A percentile compares a stretch with the other conserved stretches of the same genome.
Conservation (phyloP, 2,888 invertebrate species). For the Pegoplata infirma region DNA sequence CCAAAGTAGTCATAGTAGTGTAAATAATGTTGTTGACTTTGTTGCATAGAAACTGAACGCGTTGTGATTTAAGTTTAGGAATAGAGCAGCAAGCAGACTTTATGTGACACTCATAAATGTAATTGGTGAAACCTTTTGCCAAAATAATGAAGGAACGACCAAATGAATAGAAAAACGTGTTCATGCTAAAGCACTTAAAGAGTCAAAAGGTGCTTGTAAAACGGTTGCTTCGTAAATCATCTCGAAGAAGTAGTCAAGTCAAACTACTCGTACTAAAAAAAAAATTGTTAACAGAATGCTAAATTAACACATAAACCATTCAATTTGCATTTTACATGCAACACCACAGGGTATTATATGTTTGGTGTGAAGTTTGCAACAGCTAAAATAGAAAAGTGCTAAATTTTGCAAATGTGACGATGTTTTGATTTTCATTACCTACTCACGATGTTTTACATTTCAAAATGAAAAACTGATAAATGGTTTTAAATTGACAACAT, state of each 20-base stretch:
- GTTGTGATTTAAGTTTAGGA: neutral
- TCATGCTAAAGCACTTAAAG: constrained; percentile 3
- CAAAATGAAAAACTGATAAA: no score
- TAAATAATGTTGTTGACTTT: constrained; percentile 42
- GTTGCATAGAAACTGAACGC: neutral
- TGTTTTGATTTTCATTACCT: neutral
- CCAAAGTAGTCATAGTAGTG: neutral
- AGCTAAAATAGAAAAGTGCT: neutral
- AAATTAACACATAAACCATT: constrained; percentile 12
- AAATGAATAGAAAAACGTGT: neutral
- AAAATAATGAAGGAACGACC: constrained; percentile 7
- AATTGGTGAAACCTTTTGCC: constrained; percentile 5
- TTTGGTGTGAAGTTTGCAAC: neutral
- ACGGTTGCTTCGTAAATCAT: constrained; percentile 17
- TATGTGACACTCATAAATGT: constrained; percentile 6
- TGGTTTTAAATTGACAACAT: no score
- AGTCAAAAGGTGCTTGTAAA: constrained; percentile 32
- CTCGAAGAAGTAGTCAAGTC: neutral
- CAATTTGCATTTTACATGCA: neutral
- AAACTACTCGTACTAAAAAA: no score
- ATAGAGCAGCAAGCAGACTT: neutral
- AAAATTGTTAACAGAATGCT: constrained; percentile 10
- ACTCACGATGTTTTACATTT: neutral
- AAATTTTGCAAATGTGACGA: neutral
- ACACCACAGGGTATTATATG: neutral